These are phyloP conservation scores for Pachyrhynchus sulphureomaculatus DNA, from an alignment of 1,140 invertebrate species.

Conservation along the genomic window DNA sequence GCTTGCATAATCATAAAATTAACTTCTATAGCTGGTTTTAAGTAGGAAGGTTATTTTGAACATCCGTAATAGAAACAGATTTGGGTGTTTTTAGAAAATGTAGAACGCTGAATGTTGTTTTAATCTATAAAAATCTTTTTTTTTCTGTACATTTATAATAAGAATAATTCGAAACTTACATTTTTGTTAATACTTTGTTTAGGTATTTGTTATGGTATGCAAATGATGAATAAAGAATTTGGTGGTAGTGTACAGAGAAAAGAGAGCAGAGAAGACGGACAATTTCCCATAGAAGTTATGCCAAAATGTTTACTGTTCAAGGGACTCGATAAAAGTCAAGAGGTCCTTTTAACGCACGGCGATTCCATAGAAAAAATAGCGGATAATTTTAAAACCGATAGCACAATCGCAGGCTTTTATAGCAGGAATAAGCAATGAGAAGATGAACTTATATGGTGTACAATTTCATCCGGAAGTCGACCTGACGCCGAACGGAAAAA, in stretches of 20 bases:
- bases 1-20: too few species aligned
- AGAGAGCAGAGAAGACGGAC: slow-evolving; percentile 91
- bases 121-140: too few species aligned
- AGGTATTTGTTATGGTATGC: slow-evolving; percentile 99
- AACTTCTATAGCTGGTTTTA: too few species aligned
- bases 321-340: slow-evolving; percentile 81
- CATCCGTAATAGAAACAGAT: too few species aligned
- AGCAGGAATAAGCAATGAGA: slow-evolving; percentile 90
- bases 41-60: too few species aligned
- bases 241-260: slow-evolving; percentile 89
- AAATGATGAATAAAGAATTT: slow-evolving; percentile 98
- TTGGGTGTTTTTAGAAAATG: too few species aligned
- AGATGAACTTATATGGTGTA: slow-evolving; percentile 89
- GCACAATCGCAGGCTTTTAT: slow-evolving; percentile 83
- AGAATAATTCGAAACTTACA: too few species aligned
- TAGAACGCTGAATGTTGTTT: too few species aligned
- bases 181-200: slow-evolving; percentile 27
- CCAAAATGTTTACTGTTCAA: slow-evolving; percentile 88
- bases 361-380: slow-evolving; percentile 93
- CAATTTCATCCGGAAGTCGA: slow-evolving; percentile 99
- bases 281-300: slow-evolving; percentile 88
- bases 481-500: slow-evolving; percentile 86
- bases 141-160: too few species aligned
- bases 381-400: slow-evolving; percentile 78
- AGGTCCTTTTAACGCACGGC: slow-evolving; percentile 94